A percentile compares a stretch with the other conserved stretches of the same genome.
Conservation (phyloP, 2,888 invertebrate species). For the Nudaria mundana region DNA sequence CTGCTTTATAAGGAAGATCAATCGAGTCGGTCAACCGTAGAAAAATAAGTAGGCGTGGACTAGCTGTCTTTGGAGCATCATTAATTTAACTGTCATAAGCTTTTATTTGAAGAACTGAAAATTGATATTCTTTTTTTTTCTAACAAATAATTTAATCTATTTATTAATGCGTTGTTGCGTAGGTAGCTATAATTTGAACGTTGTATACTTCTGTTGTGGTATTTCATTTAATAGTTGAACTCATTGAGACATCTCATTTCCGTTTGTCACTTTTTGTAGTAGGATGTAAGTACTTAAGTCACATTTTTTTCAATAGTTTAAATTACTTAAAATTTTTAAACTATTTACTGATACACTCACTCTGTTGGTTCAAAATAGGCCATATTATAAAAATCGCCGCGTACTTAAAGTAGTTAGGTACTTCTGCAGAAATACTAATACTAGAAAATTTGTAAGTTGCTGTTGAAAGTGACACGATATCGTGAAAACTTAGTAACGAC, state of each 20-base stretch:
- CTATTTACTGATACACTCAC: no score
- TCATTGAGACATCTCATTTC: no score
- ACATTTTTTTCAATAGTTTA: no score
- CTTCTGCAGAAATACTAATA: no score
- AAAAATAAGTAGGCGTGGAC: slow-evolving; percentile 28
- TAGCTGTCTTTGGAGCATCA: slow-evolving; percentile 30
- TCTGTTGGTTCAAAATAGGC: no score
- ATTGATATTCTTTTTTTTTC: slow-evolving; percentile 12
- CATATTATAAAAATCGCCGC: neutral
- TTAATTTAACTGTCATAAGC: slow-evolving; percentile 30
- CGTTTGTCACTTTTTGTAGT: no score
- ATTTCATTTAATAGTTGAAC: no score
- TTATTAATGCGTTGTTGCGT: slow-evolving; percentile 2
- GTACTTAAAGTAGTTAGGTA: no score
- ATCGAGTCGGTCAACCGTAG: slow-evolving; percentile 22
- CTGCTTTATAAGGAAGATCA: slow-evolving; percentile 31
- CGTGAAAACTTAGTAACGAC: slow-evolving; percentile 18
- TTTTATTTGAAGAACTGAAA: slow-evolving; percentile 17
- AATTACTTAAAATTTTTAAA: no score
- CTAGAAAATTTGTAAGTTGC: slow-evolving; percentile 4
- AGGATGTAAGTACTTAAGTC: no score
- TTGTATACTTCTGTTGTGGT: no score
- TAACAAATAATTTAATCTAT: slow-evolving; percentile 7
- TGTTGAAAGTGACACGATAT: slow-evolving; percentile 8
- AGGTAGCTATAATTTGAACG: neutral